Conservation (phyloP, 2,113 vertebrate species). For the Megaptera novaeangliae region DNA sequence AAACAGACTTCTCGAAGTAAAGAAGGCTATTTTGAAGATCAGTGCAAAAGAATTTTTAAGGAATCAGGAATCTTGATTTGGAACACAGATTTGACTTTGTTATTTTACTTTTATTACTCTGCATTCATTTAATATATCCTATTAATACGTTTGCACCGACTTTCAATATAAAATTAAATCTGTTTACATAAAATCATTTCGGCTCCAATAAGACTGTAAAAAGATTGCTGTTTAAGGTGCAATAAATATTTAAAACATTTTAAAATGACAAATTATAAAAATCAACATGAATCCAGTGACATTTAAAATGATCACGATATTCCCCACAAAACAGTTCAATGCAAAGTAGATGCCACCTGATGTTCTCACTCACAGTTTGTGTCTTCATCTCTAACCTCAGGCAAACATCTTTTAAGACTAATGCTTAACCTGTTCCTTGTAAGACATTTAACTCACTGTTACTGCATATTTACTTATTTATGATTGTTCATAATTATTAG, state of each 20-base stretch:
- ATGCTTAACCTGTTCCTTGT: not conserved
- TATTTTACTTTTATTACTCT: not conserved
- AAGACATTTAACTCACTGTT: not conserved
- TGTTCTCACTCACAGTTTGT: not conserved
- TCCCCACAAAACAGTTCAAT: not conserved
- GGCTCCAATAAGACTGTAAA: not conserved
- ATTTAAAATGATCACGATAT: slow-evolving; percentile 24
- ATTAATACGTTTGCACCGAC: not conserved
- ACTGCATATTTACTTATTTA: not conserved
- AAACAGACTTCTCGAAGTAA: not conserved
- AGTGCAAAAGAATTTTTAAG: not conserved
- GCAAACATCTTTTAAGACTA: slow-evolving; percentile 9
- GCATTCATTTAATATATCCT: not conserved
- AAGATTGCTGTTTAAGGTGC: not conserved
- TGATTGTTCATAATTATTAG: not conserved
- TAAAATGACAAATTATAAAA: not conserved
- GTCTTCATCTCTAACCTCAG: not conserved
- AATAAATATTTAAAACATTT: slow-evolving; percentile 17
- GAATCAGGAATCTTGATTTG: not conserved
- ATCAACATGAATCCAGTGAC: not conserved
- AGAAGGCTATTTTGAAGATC: not conserved
- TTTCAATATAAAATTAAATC: slow-evolving; percentile 8
- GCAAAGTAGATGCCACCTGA: not conserved
- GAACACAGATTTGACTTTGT: not conserved
- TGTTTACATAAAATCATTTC: slow-evolving; percentile 8